Evolutionary conservation across 2,113 vertebrate species (phyloP), one percentile per base, ranked within the genome.

Genomic region (Probosciger aterrimus): DNA sequence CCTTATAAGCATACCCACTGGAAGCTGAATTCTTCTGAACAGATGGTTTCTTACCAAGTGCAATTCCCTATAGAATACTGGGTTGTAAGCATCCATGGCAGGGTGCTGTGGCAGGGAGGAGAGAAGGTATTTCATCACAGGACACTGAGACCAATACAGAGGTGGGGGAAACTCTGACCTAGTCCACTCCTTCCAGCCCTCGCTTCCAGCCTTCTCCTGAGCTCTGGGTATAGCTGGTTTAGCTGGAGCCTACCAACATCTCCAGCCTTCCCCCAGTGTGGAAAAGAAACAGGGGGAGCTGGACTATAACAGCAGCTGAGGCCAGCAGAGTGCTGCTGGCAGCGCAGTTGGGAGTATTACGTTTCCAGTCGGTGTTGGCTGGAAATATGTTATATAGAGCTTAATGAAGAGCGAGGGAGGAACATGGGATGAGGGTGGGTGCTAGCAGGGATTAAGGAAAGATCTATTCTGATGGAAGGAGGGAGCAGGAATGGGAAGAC

Each of bases 251-350:
- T 92, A 67, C 44, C 7, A 4, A n/a, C 67, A 39, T 50, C 50
- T 78, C 50, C 14, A 91, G 60, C 7, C 16, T 81, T 77, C 78
- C 53, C 33, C 69, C 47, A 50, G 47, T 4, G 27, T 49, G 59
- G 84, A 91, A 87, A 92, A 87, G 89, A 71, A 62, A 86, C 67
- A 70, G 78, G 46, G 31, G n/a, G 37, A 94, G 82, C 71, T 88
- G 75, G 87, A 90, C 35, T 2, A 2, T 28, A 60, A 63, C 33
- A 77, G 59, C 78, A 88, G 44, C 68, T 41, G 85, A 92, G 31
- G 92, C 59, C 82, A 93, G 75, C 31, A 71, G 75, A 93, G 46
- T 30, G 49, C 14, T 87, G n/a, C 91, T 95, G 94, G 84, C 90
- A 90, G 53, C 0, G 6, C 25, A 18, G 31, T 7, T 70, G 63